Conservation (phyloP, 2,888 invertebrate species). For the Lottia gigantea region DNA sequence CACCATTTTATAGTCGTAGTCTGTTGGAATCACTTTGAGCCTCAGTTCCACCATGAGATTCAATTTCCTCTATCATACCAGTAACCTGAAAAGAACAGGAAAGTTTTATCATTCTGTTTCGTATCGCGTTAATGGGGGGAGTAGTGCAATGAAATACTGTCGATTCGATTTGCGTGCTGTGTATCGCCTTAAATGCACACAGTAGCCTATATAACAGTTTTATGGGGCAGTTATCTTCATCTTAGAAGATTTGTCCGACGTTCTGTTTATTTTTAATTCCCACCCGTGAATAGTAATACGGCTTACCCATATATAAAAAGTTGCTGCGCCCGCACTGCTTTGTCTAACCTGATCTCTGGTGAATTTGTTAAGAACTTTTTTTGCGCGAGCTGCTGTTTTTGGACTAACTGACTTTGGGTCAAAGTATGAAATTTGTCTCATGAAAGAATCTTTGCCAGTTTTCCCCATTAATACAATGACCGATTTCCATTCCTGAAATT, state of each 20-base stretch:
- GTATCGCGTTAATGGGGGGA: too few relatives aligned
- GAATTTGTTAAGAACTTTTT: slow-evolving; percentile 49
- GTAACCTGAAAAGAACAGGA: slow-evolving; percentile 43
- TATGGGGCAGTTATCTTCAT: too few relatives aligned
- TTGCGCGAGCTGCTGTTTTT: slow-evolving; percentile 48
- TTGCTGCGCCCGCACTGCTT: slow-evolving; percentile 66
- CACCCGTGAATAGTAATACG: too few relatives aligned
- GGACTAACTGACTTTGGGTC: slow-evolving; percentile 57
- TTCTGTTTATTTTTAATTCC: too few relatives aligned
- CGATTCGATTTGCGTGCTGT: too few relatives aligned
- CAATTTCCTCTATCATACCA: slow-evolving; percentile 60
- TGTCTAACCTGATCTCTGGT: slow-evolving; percentile 61
- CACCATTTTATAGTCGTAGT: neutral
- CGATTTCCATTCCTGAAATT: slow-evolving; percentile 57
- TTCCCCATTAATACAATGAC: slow-evolving; percentile 61
- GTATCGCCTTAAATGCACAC: too few relatives aligned
- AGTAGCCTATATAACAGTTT: too few relatives aligned
- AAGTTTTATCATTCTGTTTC: too few relatives aligned
- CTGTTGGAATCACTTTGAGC: slow-evolving; percentile 23
- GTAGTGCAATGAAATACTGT: too few relatives aligned
- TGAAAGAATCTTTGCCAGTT: slow-evolving; percentile 63
- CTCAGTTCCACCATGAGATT: slow-evolving; percentile 52
- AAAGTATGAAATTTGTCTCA: slow-evolving; percentile 59
- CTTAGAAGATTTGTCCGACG: too few relatives aligned
- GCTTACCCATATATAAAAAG: slow-evolving; percentile 66